A percentile compares a stretch with the other conserved stretches of the same genome.
These are phyloP conservation scores for Nothura maculosa DNA, from an alignment of 2,797 vertebrate species.

Conservation along the genomic window DNA sequence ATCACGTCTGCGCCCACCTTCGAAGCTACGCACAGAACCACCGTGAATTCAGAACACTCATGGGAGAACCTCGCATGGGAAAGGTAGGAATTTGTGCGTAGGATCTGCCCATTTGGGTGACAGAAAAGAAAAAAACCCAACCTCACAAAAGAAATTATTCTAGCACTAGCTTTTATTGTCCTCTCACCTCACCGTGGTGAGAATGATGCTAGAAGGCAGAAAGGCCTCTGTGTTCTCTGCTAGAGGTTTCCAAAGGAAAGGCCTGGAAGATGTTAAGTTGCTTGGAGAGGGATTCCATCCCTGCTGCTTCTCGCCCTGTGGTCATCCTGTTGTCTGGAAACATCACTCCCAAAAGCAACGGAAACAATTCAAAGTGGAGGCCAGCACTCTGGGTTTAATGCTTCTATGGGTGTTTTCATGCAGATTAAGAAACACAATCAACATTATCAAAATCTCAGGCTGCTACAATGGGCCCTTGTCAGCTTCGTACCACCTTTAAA, in stretches of 20 bases:
- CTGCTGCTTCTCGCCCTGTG: background rate
- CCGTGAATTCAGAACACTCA: conserved; percentile 88
- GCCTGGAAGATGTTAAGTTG: background rate
- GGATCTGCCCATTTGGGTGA: background rate
- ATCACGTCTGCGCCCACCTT: conserved; percentile 93
- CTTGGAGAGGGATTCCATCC: background rate
- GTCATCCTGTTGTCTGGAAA: background rate
- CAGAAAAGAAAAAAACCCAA: background rate
- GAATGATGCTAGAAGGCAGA: background rate
- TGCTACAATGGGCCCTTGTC: background rate
- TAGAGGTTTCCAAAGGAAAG: background rate
- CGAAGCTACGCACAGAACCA: conserved; percentile 94
- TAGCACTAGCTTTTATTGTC: background rate
- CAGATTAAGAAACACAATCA: background rate
- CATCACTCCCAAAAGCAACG: background rate
- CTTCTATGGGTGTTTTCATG: background rate
- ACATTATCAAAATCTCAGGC: background rate
- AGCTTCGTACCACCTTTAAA: background rate
- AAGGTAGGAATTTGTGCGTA: conserved; percentile 81
- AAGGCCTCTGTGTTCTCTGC: background rate
- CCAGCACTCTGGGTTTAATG: background rate
- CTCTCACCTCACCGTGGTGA: background rate
- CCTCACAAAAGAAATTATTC: background rate
- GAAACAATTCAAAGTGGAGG: background rate
- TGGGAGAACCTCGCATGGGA: conserved; percentile 94